A percentile compares a stretch with the other conserved stretches of the same genome.
These are phyloP conservation scores for Ctenosaura bakeri DNA, from an alignment of 2,797 vertebrate genomes.

Conservation along the genomic window DNA sequence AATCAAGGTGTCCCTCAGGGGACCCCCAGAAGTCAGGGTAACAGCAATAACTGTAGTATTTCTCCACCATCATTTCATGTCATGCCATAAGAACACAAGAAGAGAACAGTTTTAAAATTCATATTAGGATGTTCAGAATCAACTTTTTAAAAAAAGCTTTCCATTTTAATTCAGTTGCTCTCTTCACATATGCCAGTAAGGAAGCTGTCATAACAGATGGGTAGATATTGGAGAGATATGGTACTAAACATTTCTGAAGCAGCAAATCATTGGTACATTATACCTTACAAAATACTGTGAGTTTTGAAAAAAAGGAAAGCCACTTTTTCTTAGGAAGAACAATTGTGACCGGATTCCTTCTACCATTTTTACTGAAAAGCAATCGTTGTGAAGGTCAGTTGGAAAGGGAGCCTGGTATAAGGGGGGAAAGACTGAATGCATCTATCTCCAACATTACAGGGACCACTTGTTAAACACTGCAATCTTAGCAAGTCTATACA, in stretches of 20 bases:
- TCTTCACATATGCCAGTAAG: conserved; percentile 74
- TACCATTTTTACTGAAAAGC: not conserved
- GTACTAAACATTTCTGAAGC: conserved; percentile 73
- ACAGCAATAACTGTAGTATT: conserved; percentile 45
- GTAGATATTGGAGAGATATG: conserved; percentile 62
- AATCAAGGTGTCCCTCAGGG: too few species aligned
- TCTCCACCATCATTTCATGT: not conserved
- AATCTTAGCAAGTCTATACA: too few species aligned
- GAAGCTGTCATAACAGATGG: conserved; percentile 76
- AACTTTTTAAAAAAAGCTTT: conserved; percentile 63
- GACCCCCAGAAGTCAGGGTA: too few species aligned
- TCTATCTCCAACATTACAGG: not conserved
- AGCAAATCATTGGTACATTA: conserved; percentile 69
- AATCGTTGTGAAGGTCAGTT: not conserved
- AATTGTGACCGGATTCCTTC: too few species aligned
- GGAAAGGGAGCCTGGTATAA: not conserved
- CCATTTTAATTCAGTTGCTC: conserved; percentile 75
- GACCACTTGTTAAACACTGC: too few species aligned
- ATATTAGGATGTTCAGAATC: conserved; percentile 65
- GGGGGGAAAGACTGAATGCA: not conserved
- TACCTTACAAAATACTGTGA: conserved; percentile 67
- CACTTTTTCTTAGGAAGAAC: too few species aligned
- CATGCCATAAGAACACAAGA: conserved; percentile 65
- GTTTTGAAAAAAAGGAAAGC: too few species aligned
- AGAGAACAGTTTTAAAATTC: conserved; percentile 72